Conservation (phyloP, 2,888 invertebrate species). For the Drosophila lacicola region DNA sequence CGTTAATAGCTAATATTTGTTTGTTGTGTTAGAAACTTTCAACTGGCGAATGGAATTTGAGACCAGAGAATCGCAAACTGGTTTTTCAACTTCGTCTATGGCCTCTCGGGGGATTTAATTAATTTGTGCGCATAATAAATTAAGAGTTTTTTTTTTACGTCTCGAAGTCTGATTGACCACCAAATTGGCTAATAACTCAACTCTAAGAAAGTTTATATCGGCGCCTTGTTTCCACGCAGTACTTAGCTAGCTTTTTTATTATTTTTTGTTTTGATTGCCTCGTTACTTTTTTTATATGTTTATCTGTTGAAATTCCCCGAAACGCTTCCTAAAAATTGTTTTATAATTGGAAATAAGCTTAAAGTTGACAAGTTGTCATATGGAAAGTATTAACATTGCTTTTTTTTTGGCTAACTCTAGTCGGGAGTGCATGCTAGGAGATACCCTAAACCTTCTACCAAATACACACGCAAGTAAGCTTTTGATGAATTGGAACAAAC, state of each 20-base stretch:
- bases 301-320: conserved; percentile 29
- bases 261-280: conserved; percentile 12
- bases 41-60: conserved; percentile 36
- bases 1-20: conserved; percentile 50
- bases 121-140: conserved; percentile 61
- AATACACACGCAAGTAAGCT: no score
- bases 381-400: conserved; percentile 19
- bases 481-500: no score
- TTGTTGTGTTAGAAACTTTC: conserved; percentile 55
- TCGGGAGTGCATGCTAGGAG: no score
- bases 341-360: conserved; percentile 16
- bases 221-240: conserved; percentile 30
- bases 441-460: no score
- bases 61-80: conserved; percentile 49
- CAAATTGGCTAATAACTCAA: conserved; percentile 55
- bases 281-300: conserved; percentile 27
- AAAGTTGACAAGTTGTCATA: conserved; percentile 14
- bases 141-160: conserved; percentile 31
- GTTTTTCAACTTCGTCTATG: conserved; percentile 57
- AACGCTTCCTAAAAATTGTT: conserved; percentile 29
- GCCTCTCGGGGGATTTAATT: conserved; percentile 55
- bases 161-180: conserved; percentile 44
- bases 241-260: conserved; percentile 4
- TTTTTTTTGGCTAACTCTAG: background rate
- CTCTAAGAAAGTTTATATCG: conserved; percentile 42